These are phyloP conservation scores for Synchiropus splendidus DNA, from an alignment of 2,113 vertebrate species.

Conservation along the genomic window DNA sequence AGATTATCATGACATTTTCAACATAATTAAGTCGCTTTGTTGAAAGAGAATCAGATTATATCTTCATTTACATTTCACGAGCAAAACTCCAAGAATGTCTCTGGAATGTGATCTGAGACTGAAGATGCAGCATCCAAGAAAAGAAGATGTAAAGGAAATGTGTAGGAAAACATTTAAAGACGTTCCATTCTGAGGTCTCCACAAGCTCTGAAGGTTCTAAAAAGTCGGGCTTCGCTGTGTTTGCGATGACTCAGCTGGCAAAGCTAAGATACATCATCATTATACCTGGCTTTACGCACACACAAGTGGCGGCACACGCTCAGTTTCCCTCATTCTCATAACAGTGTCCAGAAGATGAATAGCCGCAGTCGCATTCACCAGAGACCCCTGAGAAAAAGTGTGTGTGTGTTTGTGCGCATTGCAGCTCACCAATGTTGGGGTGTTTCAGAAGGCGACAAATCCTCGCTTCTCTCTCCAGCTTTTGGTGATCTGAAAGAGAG, in stretches of 20 bases:
- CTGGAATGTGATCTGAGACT: no score
- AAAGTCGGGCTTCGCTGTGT: slow-evolving; percentile 5
- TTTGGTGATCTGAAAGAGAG: slow-evolving; percentile 67
- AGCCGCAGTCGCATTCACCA: slow-evolving; percentile 20
- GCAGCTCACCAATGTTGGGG: slow-evolving; percentile 65
- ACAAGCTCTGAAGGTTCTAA: slow-evolving; percentile 4
- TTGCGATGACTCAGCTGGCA: slow-evolving; percentile 38
- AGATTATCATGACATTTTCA: no score
- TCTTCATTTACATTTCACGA: no score
- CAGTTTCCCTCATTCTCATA: neutral
- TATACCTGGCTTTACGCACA: slow-evolving; percentile 10
- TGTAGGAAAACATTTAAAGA: no score
- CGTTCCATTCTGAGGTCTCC: no score
- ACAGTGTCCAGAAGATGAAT: slow-evolving; percentile 44
- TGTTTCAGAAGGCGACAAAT: slow-evolving; percentile 72
- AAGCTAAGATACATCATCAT: slow-evolving; percentile 46
- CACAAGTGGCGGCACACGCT: slow-evolving; percentile 1
- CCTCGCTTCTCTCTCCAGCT: slow-evolving; percentile 70
- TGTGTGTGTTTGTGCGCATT: neutral
- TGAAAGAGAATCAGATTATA: no score
- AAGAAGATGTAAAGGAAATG: neutral
- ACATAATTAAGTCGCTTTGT: no score
- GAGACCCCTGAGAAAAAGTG: slow-evolving; percentile 21
- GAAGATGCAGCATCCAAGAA: no score
- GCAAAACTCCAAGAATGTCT: no score